Conservation (phyloP, 2,797 vertebrate genomes). For the Spea hammondii region DNA sequence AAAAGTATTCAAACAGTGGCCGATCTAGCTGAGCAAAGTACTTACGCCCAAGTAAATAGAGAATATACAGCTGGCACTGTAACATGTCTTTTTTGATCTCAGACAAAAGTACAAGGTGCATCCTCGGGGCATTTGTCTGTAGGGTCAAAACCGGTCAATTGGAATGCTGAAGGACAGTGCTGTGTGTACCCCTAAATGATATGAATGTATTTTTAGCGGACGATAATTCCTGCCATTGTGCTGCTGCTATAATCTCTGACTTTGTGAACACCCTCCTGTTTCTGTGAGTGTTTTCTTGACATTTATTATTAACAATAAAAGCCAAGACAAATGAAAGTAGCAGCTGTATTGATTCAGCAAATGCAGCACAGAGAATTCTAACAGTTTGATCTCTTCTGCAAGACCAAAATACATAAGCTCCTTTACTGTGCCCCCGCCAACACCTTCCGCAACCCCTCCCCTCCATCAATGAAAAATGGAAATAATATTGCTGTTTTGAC, state of each 20-base stretch:
- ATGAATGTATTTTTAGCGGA: constrained; percentile 45
- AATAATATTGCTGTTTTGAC: constrained; percentile 51
- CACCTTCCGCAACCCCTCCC: constrained; percentile 29
- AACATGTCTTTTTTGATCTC: background rate
- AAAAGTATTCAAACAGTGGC: too few species aligned
- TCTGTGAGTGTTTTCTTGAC: constrained; percentile 55
- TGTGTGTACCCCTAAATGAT: constrained; percentile 35
- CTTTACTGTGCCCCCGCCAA: constrained; percentile 47
- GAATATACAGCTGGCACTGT: background rate
- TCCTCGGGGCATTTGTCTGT: constrained; percentile 41
- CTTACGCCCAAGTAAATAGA: too few species aligned
- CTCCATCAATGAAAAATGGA: constrained; percentile 55
- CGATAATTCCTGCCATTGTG: constrained; percentile 45
- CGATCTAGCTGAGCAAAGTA: too few species aligned
- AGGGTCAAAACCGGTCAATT: constrained; percentile 52
- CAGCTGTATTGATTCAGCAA: constrained; percentile 57
- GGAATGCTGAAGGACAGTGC: constrained; percentile 51
- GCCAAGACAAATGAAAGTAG: constrained; percentile 59
- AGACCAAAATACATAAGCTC: constrained; percentile 53
- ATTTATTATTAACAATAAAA: constrained; percentile 63
- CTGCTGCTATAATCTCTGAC: constrained; percentile 53
- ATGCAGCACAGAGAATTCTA: constrained; percentile 56
- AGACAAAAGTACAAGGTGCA: background rate
- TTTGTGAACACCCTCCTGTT: constrained; percentile 52
- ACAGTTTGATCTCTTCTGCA: constrained; percentile 53